These are phyloP conservation scores for Intellagama lesueurii DNA, from an alignment of 2,797 vertebrate genomes.

Conservation along the genomic window DNA sequence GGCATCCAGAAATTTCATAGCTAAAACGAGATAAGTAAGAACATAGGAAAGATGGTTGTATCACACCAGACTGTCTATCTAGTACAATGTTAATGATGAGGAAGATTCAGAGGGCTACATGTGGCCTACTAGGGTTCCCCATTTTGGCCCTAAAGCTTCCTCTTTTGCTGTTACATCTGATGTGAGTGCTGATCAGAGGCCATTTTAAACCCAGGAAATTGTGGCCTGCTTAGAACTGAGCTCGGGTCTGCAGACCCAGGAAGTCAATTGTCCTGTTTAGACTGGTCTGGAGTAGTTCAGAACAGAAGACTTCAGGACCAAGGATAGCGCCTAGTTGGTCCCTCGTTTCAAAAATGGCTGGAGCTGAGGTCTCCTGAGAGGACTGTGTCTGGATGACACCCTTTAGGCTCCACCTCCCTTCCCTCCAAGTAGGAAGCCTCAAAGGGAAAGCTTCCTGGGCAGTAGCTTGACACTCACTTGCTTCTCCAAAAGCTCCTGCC, in stretches of 20 bases:
- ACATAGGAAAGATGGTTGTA: neutral
- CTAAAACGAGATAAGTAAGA: neutral
- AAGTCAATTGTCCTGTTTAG: neutral
- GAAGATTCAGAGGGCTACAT: neutral
- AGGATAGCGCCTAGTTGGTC: too few species aligned
- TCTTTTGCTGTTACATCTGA: neutral
- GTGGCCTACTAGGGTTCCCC: neutral
- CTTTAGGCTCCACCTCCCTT: too few species aligned
- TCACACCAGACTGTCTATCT: neutral
- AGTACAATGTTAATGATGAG: neutral
- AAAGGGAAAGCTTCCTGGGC: too few species aligned
- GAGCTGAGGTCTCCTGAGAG: too few species aligned
- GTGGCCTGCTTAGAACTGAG: neutral
- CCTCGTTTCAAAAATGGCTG: too few species aligned
- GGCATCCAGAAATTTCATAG: neutral
- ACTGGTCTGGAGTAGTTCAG: too few species aligned
- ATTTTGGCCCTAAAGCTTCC: neutral
- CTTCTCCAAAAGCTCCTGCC: too few species aligned
- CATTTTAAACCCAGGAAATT: neutral
- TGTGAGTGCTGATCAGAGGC: too few species aligned
- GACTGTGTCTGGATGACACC: too few species aligned
- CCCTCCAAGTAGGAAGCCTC: too few species aligned
- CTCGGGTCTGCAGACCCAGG: neutral
- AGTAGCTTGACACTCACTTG: too few species aligned
- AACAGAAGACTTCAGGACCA: too few species aligned